Evolutionary conservation across 1,140 invertebrate genomes (phyloP).

Genomic region (Acromyrmex charruanus): DNA sequence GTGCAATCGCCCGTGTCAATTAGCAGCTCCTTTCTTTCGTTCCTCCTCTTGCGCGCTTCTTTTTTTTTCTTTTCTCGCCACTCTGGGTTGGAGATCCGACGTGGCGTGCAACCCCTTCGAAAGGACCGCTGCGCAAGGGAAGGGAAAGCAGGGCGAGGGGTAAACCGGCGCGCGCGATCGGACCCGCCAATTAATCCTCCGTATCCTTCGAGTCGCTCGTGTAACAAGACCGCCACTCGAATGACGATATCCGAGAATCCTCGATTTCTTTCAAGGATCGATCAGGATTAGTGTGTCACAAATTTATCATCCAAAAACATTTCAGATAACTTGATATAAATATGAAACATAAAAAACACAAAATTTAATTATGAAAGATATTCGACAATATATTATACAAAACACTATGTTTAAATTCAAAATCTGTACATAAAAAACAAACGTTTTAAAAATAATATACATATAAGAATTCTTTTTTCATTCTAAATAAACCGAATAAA

Average conservation of each 20-base stretch:
- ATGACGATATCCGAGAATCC: slow-evolving; percentile 21
- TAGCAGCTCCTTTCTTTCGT: slow-evolving; percentile 80
- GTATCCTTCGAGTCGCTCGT: slow-evolving; percentile 32
- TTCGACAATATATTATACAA: neutral
- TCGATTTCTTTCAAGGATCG: neutral
- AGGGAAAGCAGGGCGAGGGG: slow-evolving; percentile 31
- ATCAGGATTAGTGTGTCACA: neutral
- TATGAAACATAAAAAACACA: neutral
- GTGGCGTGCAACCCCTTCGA: slow-evolving; percentile 62
- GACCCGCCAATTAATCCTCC: slow-evolving; percentile 62
- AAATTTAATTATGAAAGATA: neutral
- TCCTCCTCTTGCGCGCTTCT: slow-evolving; percentile 62
- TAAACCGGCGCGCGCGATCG: slow-evolving; percentile 39
- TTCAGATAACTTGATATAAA: neutral
- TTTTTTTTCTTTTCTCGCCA: slow-evolving; percentile 29
- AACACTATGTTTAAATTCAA: neutral
- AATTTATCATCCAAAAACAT: neutral
- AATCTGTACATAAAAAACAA: neutral
- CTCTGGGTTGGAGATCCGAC: slow-evolving; percentile 25
- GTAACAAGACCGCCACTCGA: slow-evolving; percentile 27
- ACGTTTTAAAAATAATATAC: neutral
- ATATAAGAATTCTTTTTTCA: neutral
- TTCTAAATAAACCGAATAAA: neutral
- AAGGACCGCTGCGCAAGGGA: slow-evolving; percentile 35
- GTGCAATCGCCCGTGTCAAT: slow-evolving; percentile 82